phyloP scores from a whole-genome alignment of 2,113 vertebrate genomes.

The Leptocoma aspasia region DNA sequence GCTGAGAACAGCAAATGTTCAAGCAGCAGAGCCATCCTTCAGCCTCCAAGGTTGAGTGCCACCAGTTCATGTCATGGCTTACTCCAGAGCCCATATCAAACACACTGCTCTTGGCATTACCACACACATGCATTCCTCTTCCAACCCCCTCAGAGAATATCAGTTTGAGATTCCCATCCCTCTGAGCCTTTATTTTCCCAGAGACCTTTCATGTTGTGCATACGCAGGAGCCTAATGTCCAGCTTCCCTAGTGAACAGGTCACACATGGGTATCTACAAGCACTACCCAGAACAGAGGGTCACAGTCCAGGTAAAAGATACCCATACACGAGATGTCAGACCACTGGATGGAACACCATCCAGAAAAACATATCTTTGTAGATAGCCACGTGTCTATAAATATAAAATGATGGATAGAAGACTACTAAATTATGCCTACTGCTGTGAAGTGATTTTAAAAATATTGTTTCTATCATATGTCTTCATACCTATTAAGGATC shows the following conservation, averaged over 20 bases:
- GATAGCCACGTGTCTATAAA: not conserved
- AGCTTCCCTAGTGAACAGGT: not conserved
- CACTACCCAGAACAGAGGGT: not conserved
- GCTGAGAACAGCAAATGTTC: not conserved
- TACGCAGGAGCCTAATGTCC: not conserved
- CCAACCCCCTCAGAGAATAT: not conserved
- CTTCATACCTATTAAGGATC: not conserved
- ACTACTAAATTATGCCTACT: not conserved
- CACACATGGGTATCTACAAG: not conserved
- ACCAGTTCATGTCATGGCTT: not conserved
- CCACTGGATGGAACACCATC: not conserved
- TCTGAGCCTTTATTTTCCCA: not conserved
- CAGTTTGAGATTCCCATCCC: not conserved
- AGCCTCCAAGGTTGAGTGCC: not conserved
- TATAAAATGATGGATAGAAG: not conserved
- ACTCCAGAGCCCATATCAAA: not conserved
- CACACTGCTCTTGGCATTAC: not conserved
- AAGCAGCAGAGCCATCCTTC: not conserved
- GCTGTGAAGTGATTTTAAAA: not conserved
- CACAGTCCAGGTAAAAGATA: not conserved
- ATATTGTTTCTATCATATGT: not conserved
- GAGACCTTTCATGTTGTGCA: not conserved
- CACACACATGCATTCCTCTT: not conserved
- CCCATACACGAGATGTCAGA: not conserved
- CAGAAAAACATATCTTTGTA: not conserved